These are phyloP conservation scores for Elephas maximus DNA, from an alignment of 2,113 vertebrate species.

Conservation along the genomic window DNA sequence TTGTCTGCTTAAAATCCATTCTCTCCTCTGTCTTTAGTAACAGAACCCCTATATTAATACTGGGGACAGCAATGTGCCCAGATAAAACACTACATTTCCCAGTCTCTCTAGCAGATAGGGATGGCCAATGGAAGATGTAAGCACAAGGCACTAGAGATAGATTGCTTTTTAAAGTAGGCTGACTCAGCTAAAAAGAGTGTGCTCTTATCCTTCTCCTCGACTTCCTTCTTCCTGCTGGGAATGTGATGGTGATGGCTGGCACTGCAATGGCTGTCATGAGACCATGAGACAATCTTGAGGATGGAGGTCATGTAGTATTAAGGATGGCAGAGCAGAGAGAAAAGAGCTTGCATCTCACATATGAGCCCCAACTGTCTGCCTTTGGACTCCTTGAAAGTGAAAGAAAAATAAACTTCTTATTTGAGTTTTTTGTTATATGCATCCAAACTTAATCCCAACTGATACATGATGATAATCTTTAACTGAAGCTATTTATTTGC, in stretches of 20 bases:
- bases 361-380: neutral
- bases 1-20: neutral
- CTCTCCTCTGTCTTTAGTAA: neutral
- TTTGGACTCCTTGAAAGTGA: neutral
- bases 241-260: conserved; percentile 7
- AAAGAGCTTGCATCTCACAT: neutral
- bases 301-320: neutral
- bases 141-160: neutral
- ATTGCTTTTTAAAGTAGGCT: neutral
- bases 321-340: neutral
- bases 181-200: neutral
- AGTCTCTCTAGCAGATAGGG: neutral
- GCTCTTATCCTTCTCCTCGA: neutral
- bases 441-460: neutral
- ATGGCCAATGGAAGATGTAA: neutral
- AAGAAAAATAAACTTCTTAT: conserved; percentile 17
- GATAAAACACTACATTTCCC: neutral
- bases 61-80: neutral
- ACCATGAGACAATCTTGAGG: neutral
- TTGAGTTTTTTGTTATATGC: neutral
- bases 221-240: neutral
- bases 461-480: neutral
- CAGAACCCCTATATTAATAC: neutral
- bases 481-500: neutral
- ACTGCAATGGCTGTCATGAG: neutral